Percentiles rank a stretch among this genome's conserved stretches.
Evolutionary conservation across 64 coral and sea anemone species (phyloP).

Genomic region (Actinia tenebrosa): DNA sequence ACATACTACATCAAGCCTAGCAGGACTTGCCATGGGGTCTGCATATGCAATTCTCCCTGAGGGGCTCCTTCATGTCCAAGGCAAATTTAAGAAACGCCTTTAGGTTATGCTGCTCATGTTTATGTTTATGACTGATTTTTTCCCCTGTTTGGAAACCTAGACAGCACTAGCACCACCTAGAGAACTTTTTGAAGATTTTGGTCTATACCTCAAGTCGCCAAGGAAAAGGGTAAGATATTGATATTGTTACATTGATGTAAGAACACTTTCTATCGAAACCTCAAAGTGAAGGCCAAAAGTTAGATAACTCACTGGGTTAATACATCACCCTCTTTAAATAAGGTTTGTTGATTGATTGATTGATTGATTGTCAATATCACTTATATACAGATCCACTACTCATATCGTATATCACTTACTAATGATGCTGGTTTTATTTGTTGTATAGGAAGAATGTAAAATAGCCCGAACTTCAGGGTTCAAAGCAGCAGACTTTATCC

Average conservation of each 20-base stretch:
- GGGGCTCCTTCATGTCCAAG: too few relatives aligned
- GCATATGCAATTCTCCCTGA: too few relatives aligned
- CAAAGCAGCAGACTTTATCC: constrained; percentile 85
- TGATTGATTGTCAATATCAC: too few relatives aligned
- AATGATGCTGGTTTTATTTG: background rate
- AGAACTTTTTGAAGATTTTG: constrained; percentile 71
- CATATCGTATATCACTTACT: background rate
- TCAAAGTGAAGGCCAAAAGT: too few relatives aligned
- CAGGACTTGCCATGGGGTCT: too few relatives aligned
- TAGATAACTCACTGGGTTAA: too few relatives aligned
- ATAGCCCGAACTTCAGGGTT: constrained; percentile 60
- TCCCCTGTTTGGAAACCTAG: background rate
- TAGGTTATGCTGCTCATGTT: background rate
- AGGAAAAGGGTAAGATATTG: constrained; percentile 38
- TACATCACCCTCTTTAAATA: too few relatives aligned
- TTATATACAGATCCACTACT: background rate
- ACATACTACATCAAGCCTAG: too few relatives aligned
- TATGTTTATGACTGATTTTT: background rate
- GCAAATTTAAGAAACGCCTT: too few relatives aligned
- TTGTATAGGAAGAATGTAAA: constrained; percentile 65
- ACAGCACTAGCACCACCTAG: constrained; percentile 51
- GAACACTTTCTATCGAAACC: too few relatives aligned
- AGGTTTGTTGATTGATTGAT: too few relatives aligned
- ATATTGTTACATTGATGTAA: too few relatives aligned
- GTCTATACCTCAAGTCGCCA: constrained; percentile 51